Percentiles rank a stretch among this genome's conserved stretches.
Conservation (phyloP, 2,113 vertebrate species). For the Felis chaus region DNA sequence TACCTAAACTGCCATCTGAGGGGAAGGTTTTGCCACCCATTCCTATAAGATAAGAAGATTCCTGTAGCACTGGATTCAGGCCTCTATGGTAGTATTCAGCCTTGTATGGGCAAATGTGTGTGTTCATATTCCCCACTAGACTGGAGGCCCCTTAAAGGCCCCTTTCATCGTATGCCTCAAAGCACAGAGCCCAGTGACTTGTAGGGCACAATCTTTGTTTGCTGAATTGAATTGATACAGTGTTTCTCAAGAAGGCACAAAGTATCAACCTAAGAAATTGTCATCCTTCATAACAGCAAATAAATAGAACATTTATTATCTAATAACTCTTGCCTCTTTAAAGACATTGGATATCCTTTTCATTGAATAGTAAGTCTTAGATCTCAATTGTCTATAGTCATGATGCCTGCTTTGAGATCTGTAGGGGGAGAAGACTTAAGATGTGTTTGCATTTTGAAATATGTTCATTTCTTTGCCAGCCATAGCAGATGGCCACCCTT, state of each 20-base stretch:
- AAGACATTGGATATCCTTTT: not conserved
- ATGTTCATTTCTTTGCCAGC: conserved; percentile 65
- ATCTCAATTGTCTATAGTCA: not conserved
- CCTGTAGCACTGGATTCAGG: not conserved
- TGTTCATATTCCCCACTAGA: not conserved
- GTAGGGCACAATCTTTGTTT: not conserved
- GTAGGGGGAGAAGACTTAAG: not conserved
- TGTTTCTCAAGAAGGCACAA: conserved; percentile 19
- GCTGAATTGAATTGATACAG: not conserved
- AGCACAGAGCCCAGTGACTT: not conserved
- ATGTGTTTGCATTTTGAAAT: conserved; percentile 63
- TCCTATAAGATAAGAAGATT: not conserved
- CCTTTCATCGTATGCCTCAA: not conserved
- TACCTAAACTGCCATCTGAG: not conserved
- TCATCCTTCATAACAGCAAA: not conserved
- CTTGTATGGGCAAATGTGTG: not conserved
- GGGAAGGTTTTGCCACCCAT: not conserved
- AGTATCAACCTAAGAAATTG: conserved; percentile 26
- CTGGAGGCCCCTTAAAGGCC: not conserved
- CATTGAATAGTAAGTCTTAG: not conserved
- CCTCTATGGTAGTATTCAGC: not conserved
- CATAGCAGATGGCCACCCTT: conserved; percentile 64
- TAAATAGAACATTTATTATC: not conserved
- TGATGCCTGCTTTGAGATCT: not conserved
- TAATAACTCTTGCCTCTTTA: not conserved